Base-by-base conservation (phyloP, 2,797 vertebrate species). In the Labroides dimidiatus region DNA sequence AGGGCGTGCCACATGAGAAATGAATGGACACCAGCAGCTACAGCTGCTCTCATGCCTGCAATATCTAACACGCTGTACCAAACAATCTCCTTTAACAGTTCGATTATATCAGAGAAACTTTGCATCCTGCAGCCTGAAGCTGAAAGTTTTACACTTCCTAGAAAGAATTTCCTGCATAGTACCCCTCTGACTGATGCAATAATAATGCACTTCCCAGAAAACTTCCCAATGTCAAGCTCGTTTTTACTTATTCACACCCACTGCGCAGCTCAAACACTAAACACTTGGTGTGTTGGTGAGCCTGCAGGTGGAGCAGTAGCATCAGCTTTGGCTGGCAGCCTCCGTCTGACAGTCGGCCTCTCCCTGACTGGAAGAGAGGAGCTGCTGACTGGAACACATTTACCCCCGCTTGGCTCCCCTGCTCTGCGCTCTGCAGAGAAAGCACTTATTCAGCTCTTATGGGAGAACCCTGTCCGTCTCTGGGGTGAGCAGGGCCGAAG, bases 291-390 rank as follows among this genome's bases (percentile, higher is more conserved):
- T 90, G 85, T 72, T 61, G 3, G 56, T 48, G 75, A 62, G 86
- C 94, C 94, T 94, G 93, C 91, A 94, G 94, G 92, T 93, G 94
- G 93, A 88, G 94, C 91, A 92, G 90, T 94, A 88, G 85, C 89
- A 92, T 91, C 91, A 94, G 85, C 87, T 91, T 93, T 88, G 85
- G 81, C 82, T 84, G 1, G 9, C 42, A 49, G 78, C 80, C 69
- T 74, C 74, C 51, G 76, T 80, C 84, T 59, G 75, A 51, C 45
- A 41, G 78, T 53, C 45, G 43, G 78, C 87, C 80, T 91, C 80
- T 82, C 80, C 76, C 84, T 83, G 75, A 75, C 75, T 87, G 85
- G 73, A 81, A 66, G 89, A 78, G 41, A 78, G 41, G 82, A 89
- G 88, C 76, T 92, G 91, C 90, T 92, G 91, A 92, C 90, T 88